A percentile compares a stretch with the other conserved stretches of the same genome.
Conservation (phyloP, 1,140 invertebrate species). For the Caenorhabditis briggsae region DNA sequence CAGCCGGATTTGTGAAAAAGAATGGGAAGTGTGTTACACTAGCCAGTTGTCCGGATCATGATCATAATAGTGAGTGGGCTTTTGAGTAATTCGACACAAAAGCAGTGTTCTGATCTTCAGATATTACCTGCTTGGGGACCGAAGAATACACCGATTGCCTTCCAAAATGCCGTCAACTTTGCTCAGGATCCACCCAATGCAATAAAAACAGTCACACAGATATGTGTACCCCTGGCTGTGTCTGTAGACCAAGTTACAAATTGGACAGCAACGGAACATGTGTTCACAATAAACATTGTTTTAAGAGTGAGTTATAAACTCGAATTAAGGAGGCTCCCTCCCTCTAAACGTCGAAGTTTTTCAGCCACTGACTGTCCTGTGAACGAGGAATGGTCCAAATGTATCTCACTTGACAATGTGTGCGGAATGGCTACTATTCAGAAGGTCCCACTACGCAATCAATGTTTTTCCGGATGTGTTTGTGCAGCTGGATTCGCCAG, state of each 20-base stretch:
- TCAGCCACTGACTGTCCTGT: constrained; percentile 28
- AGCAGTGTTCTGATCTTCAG: background rate
- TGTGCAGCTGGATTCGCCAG: constrained; percentile 52
- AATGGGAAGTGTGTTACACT: constrained; percentile 42
- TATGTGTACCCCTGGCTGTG: constrained; percentile 44
- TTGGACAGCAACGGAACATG: constrained; percentile 32
- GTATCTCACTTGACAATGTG: background rate
- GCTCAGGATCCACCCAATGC: constrained; percentile 33
- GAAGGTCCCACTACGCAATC: background rate
- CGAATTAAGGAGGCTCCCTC: no score
- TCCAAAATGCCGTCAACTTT: constrained; percentile 34
- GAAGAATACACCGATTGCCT: constrained; percentile 54
- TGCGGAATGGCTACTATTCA: background rate
- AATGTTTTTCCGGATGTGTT: constrained; percentile 37
- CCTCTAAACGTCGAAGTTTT: no score
- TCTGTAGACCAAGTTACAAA: constrained; percentile 45
- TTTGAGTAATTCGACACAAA: background rate
- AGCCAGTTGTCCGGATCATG: constrained; percentile 43
- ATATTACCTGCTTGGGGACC: background rate
- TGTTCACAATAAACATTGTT: constrained; percentile 43
- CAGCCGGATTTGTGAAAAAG: constrained; percentile 12
- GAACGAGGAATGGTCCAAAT: constrained; percentile 52
- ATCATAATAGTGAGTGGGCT: no score
- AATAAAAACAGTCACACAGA: background rate
- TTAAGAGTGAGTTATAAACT: constrained; percentile 16